Evolutionary conservation across 2,797 vertebrate species (phyloP), one percentile per base, ranked within the genome.

Genomic region (Rhinichthys osculus): DNA sequence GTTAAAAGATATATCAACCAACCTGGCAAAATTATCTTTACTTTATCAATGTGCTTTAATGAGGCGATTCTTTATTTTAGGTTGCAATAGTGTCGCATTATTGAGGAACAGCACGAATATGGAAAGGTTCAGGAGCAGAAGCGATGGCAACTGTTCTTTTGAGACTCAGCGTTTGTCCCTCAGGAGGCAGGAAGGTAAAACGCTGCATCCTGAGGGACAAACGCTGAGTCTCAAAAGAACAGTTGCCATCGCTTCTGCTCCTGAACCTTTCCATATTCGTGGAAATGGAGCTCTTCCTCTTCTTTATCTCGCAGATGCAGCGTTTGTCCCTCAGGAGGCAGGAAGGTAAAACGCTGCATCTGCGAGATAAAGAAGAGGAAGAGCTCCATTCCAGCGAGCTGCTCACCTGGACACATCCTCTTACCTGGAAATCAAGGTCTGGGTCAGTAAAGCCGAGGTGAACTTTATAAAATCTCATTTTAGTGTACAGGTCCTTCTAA

Each of bases 321-420:
- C 13, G 86, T 81, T 42, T 64, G 47, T 27, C 89, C 90, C 5
- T 81, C 81, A 4, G 79, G 81, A 10, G 87, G 19, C 27, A 35
- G 69, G 64, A 91, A 90, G 30, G 40, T 82, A 52, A 91, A 90
- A 54, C 30, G 71, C 83, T 90, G 90, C 83, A 91, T 78, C 70
- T 90, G 52, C 3, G 59, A 84, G 14, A 54, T 81, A 30, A 91
- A 89, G 78, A 91, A 89, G 17, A 91, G 87, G 54, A 91, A 90
- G 71, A 91, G 77, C 81, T 91, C 90, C 90, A 91, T 91, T 40
- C 81, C 17, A 1, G 88, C 89, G 57, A 95, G 89, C 50, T 91
- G 90, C 78, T 95, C 94, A n/a, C 95, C 95, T 70, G 92, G 33
- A 84, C 95, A 91, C 54, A 77, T 84, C 57, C 87, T 78, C 64